Percentiles rank a stretch among this genome's conserved stretches.
These are phyloP conservation scores for Enteromius afrohamiltoni DNA, from an alignment of 2,797 vertebrate species.

Conservation along the genomic window DNA sequence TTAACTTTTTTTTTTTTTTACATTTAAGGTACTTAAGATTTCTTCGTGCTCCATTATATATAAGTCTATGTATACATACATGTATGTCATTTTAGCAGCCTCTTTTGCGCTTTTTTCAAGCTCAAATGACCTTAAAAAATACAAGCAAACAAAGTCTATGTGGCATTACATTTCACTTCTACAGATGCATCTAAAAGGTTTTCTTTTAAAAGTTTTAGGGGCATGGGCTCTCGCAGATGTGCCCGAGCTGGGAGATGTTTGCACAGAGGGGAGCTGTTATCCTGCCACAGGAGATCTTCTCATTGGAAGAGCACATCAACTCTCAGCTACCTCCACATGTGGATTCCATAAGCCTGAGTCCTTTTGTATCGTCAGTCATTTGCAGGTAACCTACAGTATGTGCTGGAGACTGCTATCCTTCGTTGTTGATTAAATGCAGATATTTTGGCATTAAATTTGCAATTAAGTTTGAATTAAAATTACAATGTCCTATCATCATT, in stretches of 20 bases:
- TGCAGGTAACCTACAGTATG: constrained; percentile 82
- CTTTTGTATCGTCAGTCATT: constrained; percentile 97
- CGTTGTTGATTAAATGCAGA: neutral
- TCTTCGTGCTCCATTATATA: too few relatives aligned
- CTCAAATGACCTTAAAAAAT: neutral
- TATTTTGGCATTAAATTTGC: neutral
- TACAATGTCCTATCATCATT: neutral
- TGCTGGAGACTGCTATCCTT: neutral
- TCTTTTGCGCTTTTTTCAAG: constrained; percentile 1
- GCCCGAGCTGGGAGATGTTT: constrained; percentile 88
- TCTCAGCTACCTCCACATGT: constrained; percentile 89
- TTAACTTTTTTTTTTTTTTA: neutral
- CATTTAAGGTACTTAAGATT: neutral
- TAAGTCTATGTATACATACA: too few relatives aligned
- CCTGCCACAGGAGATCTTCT: constrained; percentile 95
- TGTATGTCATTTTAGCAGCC: neutral
- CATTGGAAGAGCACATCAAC: constrained; percentile 87
- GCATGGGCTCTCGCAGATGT: constrained; percentile 72
- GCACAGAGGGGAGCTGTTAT: constrained; percentile 96
- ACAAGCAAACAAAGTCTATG: neutral
- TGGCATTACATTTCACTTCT: neutral
- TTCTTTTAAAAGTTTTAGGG: constrained; percentile 71
- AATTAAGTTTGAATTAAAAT: neutral
- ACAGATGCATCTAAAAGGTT: neutral
- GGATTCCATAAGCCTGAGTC: constrained; percentile 84